Conservation (phyloP, 1,140 invertebrate species). For the Heterodera schachtii region DNA sequence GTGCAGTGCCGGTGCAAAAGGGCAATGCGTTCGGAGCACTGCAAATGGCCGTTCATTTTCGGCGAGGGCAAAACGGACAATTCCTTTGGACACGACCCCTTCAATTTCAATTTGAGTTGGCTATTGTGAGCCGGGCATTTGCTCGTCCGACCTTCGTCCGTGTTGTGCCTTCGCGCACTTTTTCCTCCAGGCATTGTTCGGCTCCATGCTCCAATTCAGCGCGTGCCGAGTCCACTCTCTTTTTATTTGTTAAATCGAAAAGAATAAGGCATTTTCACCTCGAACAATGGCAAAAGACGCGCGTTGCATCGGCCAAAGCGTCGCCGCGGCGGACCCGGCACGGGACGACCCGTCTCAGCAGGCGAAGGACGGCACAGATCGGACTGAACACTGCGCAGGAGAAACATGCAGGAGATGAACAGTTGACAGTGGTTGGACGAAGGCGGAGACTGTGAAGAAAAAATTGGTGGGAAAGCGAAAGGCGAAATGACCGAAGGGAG, state of each 20-base stretch:
- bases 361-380: neutral
- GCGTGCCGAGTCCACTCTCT: conserved; percentile 16
- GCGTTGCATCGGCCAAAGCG: conserved; percentile 14
- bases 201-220: conserved; percentile 23
- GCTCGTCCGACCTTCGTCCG: neutral
- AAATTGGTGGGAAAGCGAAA: too few relatives aligned
- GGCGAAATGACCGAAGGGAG: too few relatives aligned
- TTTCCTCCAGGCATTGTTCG: conserved; percentile 30
- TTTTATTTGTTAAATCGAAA: neutral
- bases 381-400: conserved; percentile 3
- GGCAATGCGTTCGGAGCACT: conserved; percentile 22
- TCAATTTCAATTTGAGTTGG: neutral
- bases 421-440: conserved; percentile 10
- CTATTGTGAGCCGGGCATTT: neutral
- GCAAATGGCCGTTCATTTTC: neutral
- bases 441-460: neutral
- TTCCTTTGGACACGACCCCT: conserved; percentile 16
- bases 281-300: conserved; percentile 16
- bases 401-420: conserved; percentile 4
- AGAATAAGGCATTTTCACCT: neutral
- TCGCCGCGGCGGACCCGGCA: neutral
- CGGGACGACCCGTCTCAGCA: neutral
- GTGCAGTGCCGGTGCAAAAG: conserved; percentile 21
- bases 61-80: conserved; percentile 24
- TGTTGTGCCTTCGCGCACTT: neutral